Evolutionary conservation across 2,888 invertebrate genomes (phyloP).

Genomic region (Mesopsocus fuscifrons): DNA sequence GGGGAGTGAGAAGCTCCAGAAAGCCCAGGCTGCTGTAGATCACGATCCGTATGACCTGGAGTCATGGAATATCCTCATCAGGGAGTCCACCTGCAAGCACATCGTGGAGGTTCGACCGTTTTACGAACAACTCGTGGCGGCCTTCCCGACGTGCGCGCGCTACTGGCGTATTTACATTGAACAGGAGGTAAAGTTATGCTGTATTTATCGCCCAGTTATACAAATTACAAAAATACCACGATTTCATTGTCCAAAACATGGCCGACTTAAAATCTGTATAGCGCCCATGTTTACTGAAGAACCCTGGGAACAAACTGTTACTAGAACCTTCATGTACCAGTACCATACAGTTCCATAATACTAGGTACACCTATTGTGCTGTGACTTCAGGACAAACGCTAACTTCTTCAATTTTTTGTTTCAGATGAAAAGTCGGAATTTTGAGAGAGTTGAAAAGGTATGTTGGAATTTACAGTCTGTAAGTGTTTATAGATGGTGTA

Average conservation of each 20-base stretch:
- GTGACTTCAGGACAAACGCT: no score
- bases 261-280: no score
- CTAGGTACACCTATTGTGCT: no score
- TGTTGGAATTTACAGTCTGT: constrained; percentile 24
- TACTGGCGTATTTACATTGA: constrained; percentile 99
- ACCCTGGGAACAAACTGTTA: neutral
- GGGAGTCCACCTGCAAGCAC: constrained; percentile 76
- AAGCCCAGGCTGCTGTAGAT: constrained; percentile 72
- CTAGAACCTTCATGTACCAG: no score
- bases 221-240: constrained; percentile 7
- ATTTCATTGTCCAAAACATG: constrained; percentile 7
- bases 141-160: constrained; percentile 90
- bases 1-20: constrained; percentile 67
- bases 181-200: constrained; percentile 63
- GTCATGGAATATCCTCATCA: constrained; percentile 89
- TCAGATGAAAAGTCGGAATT: constrained; percentile 93
- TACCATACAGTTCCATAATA: no score
- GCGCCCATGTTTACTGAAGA: no score
- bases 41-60: constrained; percentile 87
- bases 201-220: constrained; percentile 11
- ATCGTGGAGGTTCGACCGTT: constrained; percentile 78
- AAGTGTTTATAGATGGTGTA: no score
- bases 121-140: constrained; percentile 84
- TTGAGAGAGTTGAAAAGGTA: constrained; percentile 98
- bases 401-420: constrained; percentile 28